These are phyloP conservation scores for Bolinopsis microptera DNA, from an alignment of 37 sponge, comb jelly and placozoan species.

Conservation along the genomic window DNA sequence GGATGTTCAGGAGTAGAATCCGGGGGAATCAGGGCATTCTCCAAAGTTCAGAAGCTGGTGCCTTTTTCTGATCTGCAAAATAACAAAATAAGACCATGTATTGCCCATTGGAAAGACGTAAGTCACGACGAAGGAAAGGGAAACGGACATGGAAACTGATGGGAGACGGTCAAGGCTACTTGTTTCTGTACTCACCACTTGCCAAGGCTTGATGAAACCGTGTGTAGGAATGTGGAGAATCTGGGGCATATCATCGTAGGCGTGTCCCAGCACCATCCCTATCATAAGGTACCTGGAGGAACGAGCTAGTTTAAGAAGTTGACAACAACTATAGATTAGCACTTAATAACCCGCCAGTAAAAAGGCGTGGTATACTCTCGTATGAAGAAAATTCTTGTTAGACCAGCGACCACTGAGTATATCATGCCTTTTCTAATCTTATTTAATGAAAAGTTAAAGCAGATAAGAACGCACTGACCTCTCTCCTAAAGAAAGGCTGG, in stretches of 20 bases:
- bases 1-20: background rate
- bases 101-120: too few relatives aligned
- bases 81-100: too few relatives aligned
- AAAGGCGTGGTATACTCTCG: too few relatives aligned
- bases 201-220: conserved; percentile 46
- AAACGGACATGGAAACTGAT: too few relatives aligned
- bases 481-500: background rate
- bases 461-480: background rate
- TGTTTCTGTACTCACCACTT: conserved; percentile 11
- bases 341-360: too few relatives aligned
- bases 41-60: background rate
- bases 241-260: background rate
- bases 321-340: background rate
- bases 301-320: background rate
- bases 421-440: too few relatives aligned
- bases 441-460: too few relatives aligned
- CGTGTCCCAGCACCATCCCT: background rate
- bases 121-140: too few relatives aligned
- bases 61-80: background rate
- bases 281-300: background rate
- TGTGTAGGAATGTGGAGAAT: background rate
- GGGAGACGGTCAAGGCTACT: background rate
- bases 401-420: too few relatives aligned
- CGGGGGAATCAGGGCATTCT: background rate
- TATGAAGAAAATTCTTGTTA: too few relatives aligned